Evolutionary conservation across 2,797 vertebrate species (phyloP), one percentile per base, ranked within the genome.

Genomic region (Zalophus californianus): DNA sequence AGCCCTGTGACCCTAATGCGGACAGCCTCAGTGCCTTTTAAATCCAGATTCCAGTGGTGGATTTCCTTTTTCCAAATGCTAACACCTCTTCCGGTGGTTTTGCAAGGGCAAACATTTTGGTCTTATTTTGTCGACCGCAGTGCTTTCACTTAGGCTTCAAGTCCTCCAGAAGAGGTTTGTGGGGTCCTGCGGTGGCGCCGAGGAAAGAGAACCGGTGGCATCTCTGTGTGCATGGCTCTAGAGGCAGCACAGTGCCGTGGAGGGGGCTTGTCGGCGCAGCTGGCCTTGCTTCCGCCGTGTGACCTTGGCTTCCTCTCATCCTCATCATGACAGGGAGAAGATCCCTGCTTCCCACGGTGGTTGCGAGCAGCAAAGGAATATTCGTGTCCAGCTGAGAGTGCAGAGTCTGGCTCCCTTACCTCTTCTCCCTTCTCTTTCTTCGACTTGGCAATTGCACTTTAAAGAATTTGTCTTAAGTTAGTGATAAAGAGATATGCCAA

Each of bases 211-310:
- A 4, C 4, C 20, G 10, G 52, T 1, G 23, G 44, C 20, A 3
- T 9, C 8, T 44, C 13, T 25, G 62, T 6, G 3, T 2, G 29
- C 6, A 0, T 8, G 58, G 84, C 4, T 23, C 25, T 7, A 1
- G 48, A 62, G 60, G 8, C 18, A 29, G 32, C 27, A 0, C 0
- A 35, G 29, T 8, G 3, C 8, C 6, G 13, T 21, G 18, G 48
- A 52, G 38, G 41, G 66, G n/a, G 3, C 21, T 25, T 0, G 0
- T 15, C 48, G 18, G 35, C 20, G 32, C 56, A 54, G 16, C 2
- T 8, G 16, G 10, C 9, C 18, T 21, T 0, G 7, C 58, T 21
- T 35, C 35, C 56, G 70, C 56, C 25, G 3, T 91, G 86, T n/a
- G 41, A 27, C 29, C 70, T 52, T 10, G 29, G 23, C n/a, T 1